Evolutionary conservation across 53 echinoderm and acorn worm genomes (phyloP).

Genomic region (Temnopleurus reevesii): DNA sequence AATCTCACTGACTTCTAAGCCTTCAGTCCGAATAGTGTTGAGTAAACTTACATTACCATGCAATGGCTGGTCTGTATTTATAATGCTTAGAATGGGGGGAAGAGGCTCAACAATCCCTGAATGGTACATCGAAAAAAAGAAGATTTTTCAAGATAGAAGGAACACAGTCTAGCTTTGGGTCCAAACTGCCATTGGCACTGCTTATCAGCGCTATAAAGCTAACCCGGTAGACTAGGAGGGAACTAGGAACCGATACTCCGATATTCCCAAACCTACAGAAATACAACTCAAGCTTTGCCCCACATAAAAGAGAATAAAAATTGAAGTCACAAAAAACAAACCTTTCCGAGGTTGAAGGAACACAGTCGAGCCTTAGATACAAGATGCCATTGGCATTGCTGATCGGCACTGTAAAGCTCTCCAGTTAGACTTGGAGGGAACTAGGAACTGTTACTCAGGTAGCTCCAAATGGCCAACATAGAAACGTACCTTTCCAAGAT

Average conservation of each 20-base stretch:
- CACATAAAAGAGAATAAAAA: too few relatives aligned
- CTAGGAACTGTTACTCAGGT: conserved; percentile 76
- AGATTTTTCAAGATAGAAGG: conserved; percentile 98
- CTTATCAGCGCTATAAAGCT: conserved; percentile 87
- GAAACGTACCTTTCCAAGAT: conserved; percentile 90
- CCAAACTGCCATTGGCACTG: conserved; percentile 99
- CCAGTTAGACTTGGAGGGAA: conserved; percentile 89
- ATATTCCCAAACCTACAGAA: too few relatives aligned
- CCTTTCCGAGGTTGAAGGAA: conserved; percentile 99
- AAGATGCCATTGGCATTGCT: conserved; percentile 99
- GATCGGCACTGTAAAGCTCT: conserved; percentile 92
- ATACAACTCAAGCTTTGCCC: too few relatives aligned
- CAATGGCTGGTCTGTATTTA: too few relatives aligned
- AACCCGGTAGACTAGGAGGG: conserved; percentile 80
- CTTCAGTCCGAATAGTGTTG: too few relatives aligned
- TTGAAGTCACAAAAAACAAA: too few relatives aligned
- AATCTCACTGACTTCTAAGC: too few relatives aligned
- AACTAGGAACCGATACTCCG: conserved; percentile 80
- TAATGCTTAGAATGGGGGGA: too few relatives aligned
- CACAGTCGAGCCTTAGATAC: conserved; percentile 86
- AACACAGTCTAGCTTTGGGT: conserved; percentile 78
- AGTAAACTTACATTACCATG: too few relatives aligned
- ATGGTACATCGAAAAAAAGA: too few relatives aligned
- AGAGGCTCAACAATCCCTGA: too few relatives aligned
- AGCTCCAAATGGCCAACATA: too few relatives aligned